phyloP scores from a whole-genome alignment of 2,797 vertebrate genomes.

The Chiroxiphia lanceolata region DNA sequence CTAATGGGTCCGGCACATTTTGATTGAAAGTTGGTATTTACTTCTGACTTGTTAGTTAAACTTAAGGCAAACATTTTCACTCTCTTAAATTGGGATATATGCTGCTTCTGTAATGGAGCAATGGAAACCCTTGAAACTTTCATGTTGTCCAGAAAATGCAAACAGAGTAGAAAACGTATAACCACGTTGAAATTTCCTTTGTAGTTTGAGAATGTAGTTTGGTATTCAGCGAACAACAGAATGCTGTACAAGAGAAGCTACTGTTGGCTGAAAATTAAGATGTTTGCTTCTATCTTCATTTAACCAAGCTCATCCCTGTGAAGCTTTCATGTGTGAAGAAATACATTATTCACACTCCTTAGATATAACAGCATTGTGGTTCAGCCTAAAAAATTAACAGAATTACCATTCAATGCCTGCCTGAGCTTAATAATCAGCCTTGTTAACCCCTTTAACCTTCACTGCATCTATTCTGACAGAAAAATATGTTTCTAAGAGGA shows the following conservation, averaged over 20 bases:
- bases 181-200: not conserved
- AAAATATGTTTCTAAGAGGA: constrained; percentile 37
- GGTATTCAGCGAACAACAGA: not conserved
- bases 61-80: not conserved
- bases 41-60: not conserved
- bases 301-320: constrained; percentile 18
- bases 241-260: not conserved
- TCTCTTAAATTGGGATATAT: not conserved
- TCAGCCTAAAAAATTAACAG: constrained; percentile 60
- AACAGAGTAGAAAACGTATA: not conserved
- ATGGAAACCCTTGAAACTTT: not conserved
- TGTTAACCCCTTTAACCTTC: constrained; percentile 61
- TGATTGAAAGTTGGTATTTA: not conserved
- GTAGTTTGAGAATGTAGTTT: not conserved
- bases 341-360: constrained; percentile 55
- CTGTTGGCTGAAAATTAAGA: constrained; percentile 61
- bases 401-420: constrained; percentile 47
- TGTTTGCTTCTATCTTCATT: constrained; percentile 49
- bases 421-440: constrained; percentile 31
- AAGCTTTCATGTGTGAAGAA: constrained; percentile 65
- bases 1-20: not conserved
- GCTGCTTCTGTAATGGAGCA: not conserved
- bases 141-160: not conserved
- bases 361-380: constrained; percentile 22
- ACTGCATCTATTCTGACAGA: constrained; percentile 18